Evolutionary conservation across 2,888 invertebrate species (phyloP).

Genomic region (Smittia aterrima): DNA sequence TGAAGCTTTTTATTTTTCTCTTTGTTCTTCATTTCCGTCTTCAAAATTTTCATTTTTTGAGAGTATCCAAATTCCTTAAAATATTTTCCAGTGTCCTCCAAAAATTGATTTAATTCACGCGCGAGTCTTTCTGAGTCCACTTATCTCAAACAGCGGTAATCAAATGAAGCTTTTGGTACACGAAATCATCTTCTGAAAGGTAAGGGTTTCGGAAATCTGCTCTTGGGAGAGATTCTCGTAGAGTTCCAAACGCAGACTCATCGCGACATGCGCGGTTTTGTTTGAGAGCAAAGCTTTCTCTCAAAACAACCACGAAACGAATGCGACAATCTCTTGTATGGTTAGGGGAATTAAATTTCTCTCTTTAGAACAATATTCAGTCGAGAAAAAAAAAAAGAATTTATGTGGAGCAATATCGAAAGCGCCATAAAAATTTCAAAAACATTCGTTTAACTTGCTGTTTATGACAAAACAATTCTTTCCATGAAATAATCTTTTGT

Average conservation of each 20-base stretch:
- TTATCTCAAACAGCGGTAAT: conserved; percentile 33
- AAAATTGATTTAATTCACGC: background rate
- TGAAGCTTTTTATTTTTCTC: background rate
- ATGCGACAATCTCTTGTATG: background rate
- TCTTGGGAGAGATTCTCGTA: background rate
- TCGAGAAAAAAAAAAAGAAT: conserved; percentile 14
- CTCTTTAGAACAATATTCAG: background rate
- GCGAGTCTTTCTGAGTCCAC: background rate
- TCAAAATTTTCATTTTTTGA: background rate
- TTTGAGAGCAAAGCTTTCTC: background rate
- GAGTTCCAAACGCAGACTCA: conserved; percentile 9
- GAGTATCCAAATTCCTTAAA: background rate
- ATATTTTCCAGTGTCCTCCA: background rate
- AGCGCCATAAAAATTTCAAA: conserved; percentile 34
- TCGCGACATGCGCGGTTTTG: background rate
- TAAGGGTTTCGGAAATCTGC: conserved; percentile 16
- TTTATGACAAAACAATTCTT: conserved; percentile 23
- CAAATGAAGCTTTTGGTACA: conserved; percentile 38
- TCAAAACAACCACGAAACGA: background rate
- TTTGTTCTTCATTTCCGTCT: background rate
- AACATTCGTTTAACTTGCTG: background rate
- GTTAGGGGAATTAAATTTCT: background rate
- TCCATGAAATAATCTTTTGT: background rate
- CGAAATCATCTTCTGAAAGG: conserved; percentile 24
- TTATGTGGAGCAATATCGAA: conserved; percentile 22